Evolutionary conservation across 2,113 vertebrate genomes (phyloP), one percentile per base, ranked within the genome.

Genomic region (Colinus virginianus): DNA sequence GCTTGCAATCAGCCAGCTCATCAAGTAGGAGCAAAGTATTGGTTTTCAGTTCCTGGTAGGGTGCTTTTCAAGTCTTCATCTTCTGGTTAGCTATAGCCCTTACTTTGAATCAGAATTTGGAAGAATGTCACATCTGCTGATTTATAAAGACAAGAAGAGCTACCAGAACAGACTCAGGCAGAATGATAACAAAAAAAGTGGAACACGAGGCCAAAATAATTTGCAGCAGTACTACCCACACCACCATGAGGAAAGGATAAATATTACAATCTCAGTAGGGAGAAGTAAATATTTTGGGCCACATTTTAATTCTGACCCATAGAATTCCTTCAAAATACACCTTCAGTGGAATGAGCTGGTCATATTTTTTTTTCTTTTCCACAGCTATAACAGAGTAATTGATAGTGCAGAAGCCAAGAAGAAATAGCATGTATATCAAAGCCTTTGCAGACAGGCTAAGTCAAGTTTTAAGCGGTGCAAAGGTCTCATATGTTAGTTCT

Each of bases 1-100:
- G 55, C 34, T 89, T 94, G 49, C 32, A 93, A 90, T 92, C 89
- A 95, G 59, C 45, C 32, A 51, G 28, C 81, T 72, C 67, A 87
- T 82, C 84, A 95, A 9, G 40, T 13, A 21, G 70, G 77, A 82
- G 11, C 25, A 82, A 93, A 92, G 62, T 22, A 48, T 0, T 64
- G 18, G 4, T 79, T 89, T 90, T 91, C 51, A 77, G 0, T 88
- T 87, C 51, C 58, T 83, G 13, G 18, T 48, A 68, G 21, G 48
- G 55, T 61, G 25, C 7, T 19, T 42, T 12, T 59, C 17, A 84
- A 62, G 25, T 70, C 81, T 92, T 95, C 30, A 30, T 61, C 36
- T 58, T 87, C 21, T 19, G 46, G 67, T 43, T 68, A 78, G 30
- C 64, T 78, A n/a, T 30, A 71, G 51, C 25, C 36, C 78, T 83